Evolutionary conservation across 1,140 invertebrate genomes (phyloP).

Genomic region (Drosophila ficusphila): DNA sequence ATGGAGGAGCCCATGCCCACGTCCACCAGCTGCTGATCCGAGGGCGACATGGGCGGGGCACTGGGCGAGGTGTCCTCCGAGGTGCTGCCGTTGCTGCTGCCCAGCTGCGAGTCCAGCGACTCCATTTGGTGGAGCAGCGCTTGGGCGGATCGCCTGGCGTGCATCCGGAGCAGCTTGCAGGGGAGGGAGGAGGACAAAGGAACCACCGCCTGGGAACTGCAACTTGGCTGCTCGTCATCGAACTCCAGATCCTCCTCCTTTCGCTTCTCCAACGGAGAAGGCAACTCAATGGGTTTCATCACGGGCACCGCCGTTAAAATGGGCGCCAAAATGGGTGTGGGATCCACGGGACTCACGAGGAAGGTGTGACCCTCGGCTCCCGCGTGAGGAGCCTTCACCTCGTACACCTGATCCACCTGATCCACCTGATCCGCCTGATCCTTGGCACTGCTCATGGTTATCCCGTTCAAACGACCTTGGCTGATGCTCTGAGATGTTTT

Average conservation of each 20-base stretch:
- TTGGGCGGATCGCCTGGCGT: constrained; percentile 74
- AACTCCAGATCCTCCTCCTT: background rate
- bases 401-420: constrained; percentile 26
- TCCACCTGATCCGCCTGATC: constrained; percentile 15
- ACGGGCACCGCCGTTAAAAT: constrained; percentile 68
- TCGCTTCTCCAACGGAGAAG: background rate
- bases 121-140: constrained; percentile 67
- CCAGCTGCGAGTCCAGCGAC: constrained; percentile 74
- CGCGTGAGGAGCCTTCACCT: constrained; percentile 57
- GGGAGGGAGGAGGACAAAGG: constrained; percentile 75
- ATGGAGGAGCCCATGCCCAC: constrained; percentile 81
- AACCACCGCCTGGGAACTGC: constrained; percentile 72
- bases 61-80: constrained; percentile 46
- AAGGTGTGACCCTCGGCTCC: constrained; percentile 72
- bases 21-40: constrained; percentile 60
- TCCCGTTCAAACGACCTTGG: constrained; percentile 25
- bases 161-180: constrained; percentile 69
- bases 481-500: constrained; percentile 57
- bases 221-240: constrained; percentile 50
- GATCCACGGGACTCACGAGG: constrained; percentile 59
- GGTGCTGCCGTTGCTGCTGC: constrained; percentile 58
- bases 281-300: constrained; percentile 20
- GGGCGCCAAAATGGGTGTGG: constrained; percentile 13
- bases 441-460: constrained; percentile 10
- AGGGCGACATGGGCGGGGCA: constrained; percentile 69